A percentile compares a stretch with the other conserved stretches of the same genome.
Evolutionary conservation across 2,888 invertebrate species (phyloP).

Genomic region (Anthophora plumipes): DNA sequence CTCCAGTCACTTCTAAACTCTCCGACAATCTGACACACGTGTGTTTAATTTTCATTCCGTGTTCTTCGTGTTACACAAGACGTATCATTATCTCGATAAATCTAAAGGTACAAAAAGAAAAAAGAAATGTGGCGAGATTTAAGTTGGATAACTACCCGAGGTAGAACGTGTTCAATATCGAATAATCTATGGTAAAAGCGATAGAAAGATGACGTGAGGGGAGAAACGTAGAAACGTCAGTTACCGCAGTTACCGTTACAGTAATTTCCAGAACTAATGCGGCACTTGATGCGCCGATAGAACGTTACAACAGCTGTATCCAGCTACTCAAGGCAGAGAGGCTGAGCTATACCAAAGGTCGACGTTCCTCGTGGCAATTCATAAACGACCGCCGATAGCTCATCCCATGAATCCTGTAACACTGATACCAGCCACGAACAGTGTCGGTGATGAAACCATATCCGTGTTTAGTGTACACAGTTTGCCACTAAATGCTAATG

Average conservation of each 20-base stretch:
- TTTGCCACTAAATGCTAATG: conserved; percentile 73
- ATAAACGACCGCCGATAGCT: conserved; percentile 48
- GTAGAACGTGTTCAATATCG: not conserved
- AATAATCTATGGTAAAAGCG: not conserved
- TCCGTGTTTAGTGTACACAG: conserved; percentile 62
- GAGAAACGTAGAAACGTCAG: not conserved
- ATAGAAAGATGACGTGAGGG: no score
- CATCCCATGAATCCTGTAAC: conserved; percentile 48
- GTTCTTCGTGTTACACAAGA: no score
- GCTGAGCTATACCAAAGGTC: conserved; percentile 20
- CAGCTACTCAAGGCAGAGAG: conserved; percentile 15
- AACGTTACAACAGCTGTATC: conserved; percentile 19
- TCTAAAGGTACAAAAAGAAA: no score
- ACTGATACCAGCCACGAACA: conserved; percentile 33
- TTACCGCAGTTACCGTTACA: conserved; percentile 15
- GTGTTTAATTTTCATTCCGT: no score
- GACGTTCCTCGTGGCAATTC: conserved; percentile 45
- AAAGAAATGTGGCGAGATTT: not conserved
- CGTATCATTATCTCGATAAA: no score
- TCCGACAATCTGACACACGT: no score
- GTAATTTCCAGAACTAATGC: conserved; percentile 29
- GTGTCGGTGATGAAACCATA: conserved; percentile 52
- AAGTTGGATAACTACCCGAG: not conserved
- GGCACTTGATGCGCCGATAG: conserved; percentile 28
- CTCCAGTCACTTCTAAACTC: not conserved